Percentiles rank a stretch among this genome's conserved stretches.
phyloP scores from a whole-genome alignment of 2,797 vertebrate species.

The Philypnodon macrostomus region DNA sequence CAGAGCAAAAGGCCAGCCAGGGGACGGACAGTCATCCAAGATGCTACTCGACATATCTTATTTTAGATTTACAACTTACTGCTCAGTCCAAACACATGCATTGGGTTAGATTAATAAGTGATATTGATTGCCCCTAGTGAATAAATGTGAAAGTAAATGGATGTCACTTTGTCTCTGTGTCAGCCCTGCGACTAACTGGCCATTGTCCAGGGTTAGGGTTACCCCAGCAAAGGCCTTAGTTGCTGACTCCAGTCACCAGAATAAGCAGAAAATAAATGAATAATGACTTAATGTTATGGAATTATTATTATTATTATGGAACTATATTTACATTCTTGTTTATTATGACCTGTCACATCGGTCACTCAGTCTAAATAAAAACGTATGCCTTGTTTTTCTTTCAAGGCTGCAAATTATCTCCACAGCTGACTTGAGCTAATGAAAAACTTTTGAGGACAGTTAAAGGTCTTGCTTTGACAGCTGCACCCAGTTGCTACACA shows the following conservation, averaged over 20 bases:
- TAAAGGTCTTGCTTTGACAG: conserved; percentile 52
- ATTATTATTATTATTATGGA: no score
- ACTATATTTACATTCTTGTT: conserved; percentile 17
- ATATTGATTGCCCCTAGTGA: no score
- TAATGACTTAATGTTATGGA: no score
- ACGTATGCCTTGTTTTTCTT: conserved; percentile 32
- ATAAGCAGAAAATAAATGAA: no score
- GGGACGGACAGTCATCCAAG: conserved; percentile 56
- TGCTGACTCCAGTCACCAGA: no score
- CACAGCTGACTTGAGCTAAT: conserved; percentile 38
- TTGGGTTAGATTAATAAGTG: no score
- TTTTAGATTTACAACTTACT: background rate
- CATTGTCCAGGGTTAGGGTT: no score
- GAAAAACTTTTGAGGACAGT: conserved; percentile 25
- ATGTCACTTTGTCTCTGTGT: no score
- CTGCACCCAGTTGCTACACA: conserved; percentile 81
- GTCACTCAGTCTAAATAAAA: conserved; percentile 21
- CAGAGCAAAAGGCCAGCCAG: conserved; percentile 61
- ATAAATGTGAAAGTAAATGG: no score
- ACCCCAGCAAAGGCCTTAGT: no score
- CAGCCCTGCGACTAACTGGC: no score
- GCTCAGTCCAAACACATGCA: background rate
- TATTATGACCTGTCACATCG: conserved; percentile 17
- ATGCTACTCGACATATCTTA: background rate
- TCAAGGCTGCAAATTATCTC: conserved; percentile 46